Evolutionary conservation across 2,797 vertebrate species (phyloP), one percentile per base, ranked within the genome.

Genomic region (Eospalax fontanierii): DNA sequence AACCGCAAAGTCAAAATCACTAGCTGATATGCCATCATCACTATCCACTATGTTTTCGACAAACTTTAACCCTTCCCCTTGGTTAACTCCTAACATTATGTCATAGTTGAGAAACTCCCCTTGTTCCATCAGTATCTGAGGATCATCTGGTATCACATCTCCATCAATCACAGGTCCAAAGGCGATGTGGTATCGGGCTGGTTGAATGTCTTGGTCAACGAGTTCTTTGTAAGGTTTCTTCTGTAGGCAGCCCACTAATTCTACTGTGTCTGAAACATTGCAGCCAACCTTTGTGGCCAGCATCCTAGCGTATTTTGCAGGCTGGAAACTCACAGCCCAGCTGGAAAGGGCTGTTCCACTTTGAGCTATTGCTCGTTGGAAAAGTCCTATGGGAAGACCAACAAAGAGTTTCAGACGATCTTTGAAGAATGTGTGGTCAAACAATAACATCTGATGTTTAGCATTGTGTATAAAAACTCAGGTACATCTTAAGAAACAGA

Each of bases 91-190:
- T 97, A 99, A 98, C 99, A 99, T 99, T 75, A 99, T 99, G 92
- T 99, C 99, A 0, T 99, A 99, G 98, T 99, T 99, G 97, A 99
- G 99, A 98, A 99, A 99, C 97, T 99, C 99, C 59, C 99, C 99
- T 99, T 99, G 99, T 61, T 99, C 99, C 99, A 99, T 99, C 92
- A 99, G 65, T 97, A 99, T 99, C 98, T 99, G 99, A 61, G 99
- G 99, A 96, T 99, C 99, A 65, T 99, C 99, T 0, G 99, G 99
- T 95, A 99, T 99, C 74, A 99, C 99, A 71, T 99, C 99, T 0
- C 99, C 99, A 71, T 99, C 99, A 40, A 99, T 99, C 81, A 99
- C 99, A 0, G 99, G 99, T 94, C 99, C 99, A 90, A 99, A 99
- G 95, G 99, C 99, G 95, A 99, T 99, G 91, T 99, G 99, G 98